phyloP scores from a whole-genome alignment of 1,140 invertebrate genomes.

The Caenorhabditis remanei region DNA sequence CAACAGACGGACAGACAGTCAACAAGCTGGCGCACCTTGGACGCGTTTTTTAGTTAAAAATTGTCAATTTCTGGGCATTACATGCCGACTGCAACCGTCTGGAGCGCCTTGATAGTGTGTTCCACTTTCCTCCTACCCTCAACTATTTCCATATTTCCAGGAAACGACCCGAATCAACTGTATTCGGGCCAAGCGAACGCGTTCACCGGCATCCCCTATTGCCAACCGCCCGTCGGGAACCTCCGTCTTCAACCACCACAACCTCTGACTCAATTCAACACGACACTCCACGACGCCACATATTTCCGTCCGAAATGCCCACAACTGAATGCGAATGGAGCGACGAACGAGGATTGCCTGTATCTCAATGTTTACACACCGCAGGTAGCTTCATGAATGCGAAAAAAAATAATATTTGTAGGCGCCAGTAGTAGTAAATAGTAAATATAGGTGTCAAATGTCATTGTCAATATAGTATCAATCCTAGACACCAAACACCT shows the following conservation, averaged over 20 bases:
- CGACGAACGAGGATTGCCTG: constrained; percentile 94
- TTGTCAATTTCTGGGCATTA: too few species aligned
- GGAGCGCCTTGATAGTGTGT: too few species aligned
- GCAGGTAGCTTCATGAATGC: constrained; percentile 28
- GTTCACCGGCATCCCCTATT: constrained; percentile 92
- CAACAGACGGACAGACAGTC: too few species aligned
- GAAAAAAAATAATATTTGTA: too few species aligned
- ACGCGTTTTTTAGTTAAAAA: too few species aligned
- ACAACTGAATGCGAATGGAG: constrained; percentile 85
- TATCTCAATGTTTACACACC: constrained; percentile 96
- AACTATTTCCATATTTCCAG: background rate
- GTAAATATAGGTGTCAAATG: background rate
- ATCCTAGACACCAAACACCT: background rate
- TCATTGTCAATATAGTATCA: background rate
- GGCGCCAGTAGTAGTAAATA: too few species aligned
- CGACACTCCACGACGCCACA: constrained; percentile 63
- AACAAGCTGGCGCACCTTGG: too few species aligned
- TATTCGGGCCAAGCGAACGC: constrained; percentile 81
- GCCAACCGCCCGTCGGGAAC: constrained; percentile 88
- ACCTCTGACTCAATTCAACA: constrained; percentile 27
- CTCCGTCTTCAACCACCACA: constrained; percentile 85
- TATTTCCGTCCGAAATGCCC: constrained; percentile 66
- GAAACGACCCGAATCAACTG: constrained; percentile 62
- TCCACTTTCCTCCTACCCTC: too few species aligned
- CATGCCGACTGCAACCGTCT: too few species aligned